Evolutionary conservation across 2,113 vertebrate species (phyloP), one percentile per base, ranked within the genome.

Genomic region (Crotophaga sulcirostris): DNA sequence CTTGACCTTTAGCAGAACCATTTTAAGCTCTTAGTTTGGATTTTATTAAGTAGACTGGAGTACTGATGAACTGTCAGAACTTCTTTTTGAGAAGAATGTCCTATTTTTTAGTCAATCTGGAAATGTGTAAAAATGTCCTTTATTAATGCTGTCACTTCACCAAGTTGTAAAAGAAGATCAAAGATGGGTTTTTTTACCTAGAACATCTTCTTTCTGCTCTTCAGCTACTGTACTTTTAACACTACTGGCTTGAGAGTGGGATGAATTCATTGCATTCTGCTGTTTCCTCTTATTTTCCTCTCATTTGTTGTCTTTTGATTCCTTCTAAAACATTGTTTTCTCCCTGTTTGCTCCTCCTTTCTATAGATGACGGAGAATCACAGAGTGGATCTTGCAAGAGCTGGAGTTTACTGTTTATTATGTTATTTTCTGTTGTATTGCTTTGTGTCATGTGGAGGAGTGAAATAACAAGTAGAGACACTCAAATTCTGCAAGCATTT

Each of bases 401-500:
- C 24, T 70, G 91, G 82, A 42, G 40, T 42, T 42, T 42, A 42
- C 40, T 42, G 40, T 42, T 42, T 42, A 13, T 42, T 42, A 13
- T 42, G 40, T 42, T 42, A 42, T 13, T 42, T 42, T 42, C 10
- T 42, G 40, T 42, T 42, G 8, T 52, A 4, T 13, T 91, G 7
- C 6, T 59, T 42, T 76, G 69, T 89, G 19, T 90, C 75, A 62
- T 87, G 9, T 70, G 84, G 93, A 84, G 81, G 93, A 84, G 25
- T 20, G 40, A 49, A 62, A 56, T 91, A 8, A 49, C 15, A 1
- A 42, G 31, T 40, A 72, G 42, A 56, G 94, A 97, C 83, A 92
- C 55, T 31, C 62, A 94, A 89, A 92, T 96, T 58, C 86, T 98
- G 31, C 85, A 94, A 59, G 85, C 73, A 4, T 98, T 98, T 89